Evolutionary conservation across 2,888 invertebrate species (phyloP).

Genomic region (Xestia rhomboidea): DNA sequence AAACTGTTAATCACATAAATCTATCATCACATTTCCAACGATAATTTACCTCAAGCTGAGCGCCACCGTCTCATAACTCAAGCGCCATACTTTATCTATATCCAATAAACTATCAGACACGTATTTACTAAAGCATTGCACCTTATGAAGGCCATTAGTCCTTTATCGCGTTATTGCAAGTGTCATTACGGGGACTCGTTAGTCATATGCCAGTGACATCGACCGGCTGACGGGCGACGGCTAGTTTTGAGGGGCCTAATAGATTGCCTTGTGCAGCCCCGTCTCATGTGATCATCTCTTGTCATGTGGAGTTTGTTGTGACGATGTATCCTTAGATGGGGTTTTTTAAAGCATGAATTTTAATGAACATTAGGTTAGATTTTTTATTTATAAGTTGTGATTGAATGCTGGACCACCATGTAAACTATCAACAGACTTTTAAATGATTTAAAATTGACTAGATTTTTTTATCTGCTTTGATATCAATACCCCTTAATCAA

Average conservation of each 20-base stretch:
- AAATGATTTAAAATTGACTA: neutral
- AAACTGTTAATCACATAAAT: neutral
- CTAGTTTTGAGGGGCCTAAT: slow-evolving; percentile 63
- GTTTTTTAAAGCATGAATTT: slow-evolving; percentile 17
- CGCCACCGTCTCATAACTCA: slow-evolving; percentile 26
- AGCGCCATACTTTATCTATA: slow-evolving; percentile 35
- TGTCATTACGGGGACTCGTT: slow-evolving; percentile 69
- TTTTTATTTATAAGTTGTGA: neutral
- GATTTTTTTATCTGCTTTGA: neutral
- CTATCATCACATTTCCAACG: neutral
- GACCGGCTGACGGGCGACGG: slow-evolving; percentile 65
- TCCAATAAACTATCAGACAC: slow-evolving; percentile 39
- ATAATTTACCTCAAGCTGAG: neutral
- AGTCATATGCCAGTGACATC: slow-evolving; percentile 65
- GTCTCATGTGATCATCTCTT: slow-evolving; percentile 45
- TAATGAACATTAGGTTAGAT: neutral
- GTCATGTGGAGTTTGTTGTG: slow-evolving; percentile 14
- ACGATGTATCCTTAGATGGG: neutral
- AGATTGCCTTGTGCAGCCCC: slow-evolving; percentile 53
- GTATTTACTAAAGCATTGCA: slow-evolving; percentile 57
- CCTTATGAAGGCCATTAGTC: slow-evolving; percentile 59
- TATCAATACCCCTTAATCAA: neutral
- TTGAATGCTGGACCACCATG: neutral
- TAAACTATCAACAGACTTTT: neutral
- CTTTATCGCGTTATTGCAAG: slow-evolving; percentile 66